Conservation (phyloP, 2,888 invertebrate genomes). For the Andrena bicolor region DNA sequence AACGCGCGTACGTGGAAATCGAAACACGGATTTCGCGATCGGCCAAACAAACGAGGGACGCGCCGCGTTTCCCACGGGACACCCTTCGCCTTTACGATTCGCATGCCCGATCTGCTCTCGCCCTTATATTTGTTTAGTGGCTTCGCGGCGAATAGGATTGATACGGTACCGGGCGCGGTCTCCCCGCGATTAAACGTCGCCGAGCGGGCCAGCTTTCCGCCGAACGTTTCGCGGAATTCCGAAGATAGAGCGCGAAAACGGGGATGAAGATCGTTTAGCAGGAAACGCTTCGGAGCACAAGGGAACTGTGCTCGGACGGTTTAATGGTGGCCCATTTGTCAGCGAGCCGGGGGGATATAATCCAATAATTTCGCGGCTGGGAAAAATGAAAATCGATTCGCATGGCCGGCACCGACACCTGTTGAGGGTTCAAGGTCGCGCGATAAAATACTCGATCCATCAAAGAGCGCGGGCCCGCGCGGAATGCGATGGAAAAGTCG, state of each 20-base stretch:
- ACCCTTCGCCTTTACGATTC: slow-evolving; percentile 21
- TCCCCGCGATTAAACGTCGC: background rate
- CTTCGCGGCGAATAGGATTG: background rate
- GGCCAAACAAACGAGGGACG: slow-evolving; percentile 11
- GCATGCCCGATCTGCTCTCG: background rate
- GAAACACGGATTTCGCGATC: slow-evolving; percentile 58
- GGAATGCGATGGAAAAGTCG: slow-evolving; percentile 59
- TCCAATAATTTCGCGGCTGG: slow-evolving; percentile 53
- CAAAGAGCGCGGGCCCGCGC: slow-evolving; percentile 32
- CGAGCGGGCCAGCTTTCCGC: background rate
- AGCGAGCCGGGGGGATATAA: slow-evolving; percentile 20
- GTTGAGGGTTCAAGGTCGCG: slow-evolving; percentile 64
- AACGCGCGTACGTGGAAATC: slow-evolving; percentile 69
- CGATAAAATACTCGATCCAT: slow-evolving; percentile 55
- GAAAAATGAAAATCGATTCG: slow-evolving; percentile 59
- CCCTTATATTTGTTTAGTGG: background rate
- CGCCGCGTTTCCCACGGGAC: slow-evolving; percentile 44
- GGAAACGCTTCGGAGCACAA: background rate
- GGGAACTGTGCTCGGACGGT: background rate
- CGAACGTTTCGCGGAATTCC: background rate
- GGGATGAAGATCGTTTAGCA: slow-evolving; percentile 10
- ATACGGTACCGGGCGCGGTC: background rate
- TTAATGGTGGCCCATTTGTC: slow-evolving; percentile 51
- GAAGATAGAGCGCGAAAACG: background rate
- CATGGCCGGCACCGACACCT: slow-evolving; percentile 53